A percentile compares a stretch with the other conserved stretches of the same genome.
Evolutionary conservation across 2,888 invertebrate genomes (phyloP).

Genomic region (Criorhina ranunculi): DNA sequence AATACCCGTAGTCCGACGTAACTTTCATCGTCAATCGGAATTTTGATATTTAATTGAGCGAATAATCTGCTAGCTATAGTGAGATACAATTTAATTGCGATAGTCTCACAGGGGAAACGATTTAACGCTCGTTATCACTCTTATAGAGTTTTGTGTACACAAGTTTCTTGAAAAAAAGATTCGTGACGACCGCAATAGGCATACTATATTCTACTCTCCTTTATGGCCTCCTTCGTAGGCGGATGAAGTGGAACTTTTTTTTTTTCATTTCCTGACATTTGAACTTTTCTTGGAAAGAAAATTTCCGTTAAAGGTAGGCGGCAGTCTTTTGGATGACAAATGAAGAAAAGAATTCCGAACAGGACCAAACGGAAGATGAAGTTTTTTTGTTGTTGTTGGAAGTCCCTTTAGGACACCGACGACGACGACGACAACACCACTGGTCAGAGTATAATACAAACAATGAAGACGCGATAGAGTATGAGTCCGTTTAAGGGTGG

Average conservation of each 20-base stretch:
- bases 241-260: not conserved
- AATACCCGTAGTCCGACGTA: not conserved
- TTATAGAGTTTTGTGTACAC: slow-evolving; percentile 36
- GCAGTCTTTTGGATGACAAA: slow-evolving; percentile 5
- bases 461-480: slow-evolving; percentile 12
- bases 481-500: too few species aligned
- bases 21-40: slow-evolving; percentile 24
- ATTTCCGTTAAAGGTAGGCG: slow-evolving; percentile 13
- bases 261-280: slow-evolving; percentile 52
- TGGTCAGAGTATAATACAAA: slow-evolving; percentile 11
- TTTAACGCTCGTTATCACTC: slow-evolving; percentile 68
- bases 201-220: not conserved
- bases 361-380: slow-evolving; percentile 4
- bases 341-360: not conserved
- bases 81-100: slow-evolving; percentile 56
- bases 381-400: too few species aligned
- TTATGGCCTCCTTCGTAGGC: not conserved
- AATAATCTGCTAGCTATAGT: slow-evolving; percentile 14
- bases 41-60: slow-evolving; percentile 33
- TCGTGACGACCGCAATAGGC: slow-evolving; percentile 19
- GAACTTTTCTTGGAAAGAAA: slow-evolving; percentile 33
- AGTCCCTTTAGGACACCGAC: slow-evolving; percentile 34
- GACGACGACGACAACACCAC: slow-evolving; percentile 47
- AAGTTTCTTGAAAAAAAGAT: slow-evolving; percentile 21
- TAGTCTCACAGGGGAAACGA: slow-evolving; percentile 53